These are phyloP conservation scores for Prinia subflava DNA, from an alignment of 2,113 vertebrate species.

Conservation along the genomic window DNA sequence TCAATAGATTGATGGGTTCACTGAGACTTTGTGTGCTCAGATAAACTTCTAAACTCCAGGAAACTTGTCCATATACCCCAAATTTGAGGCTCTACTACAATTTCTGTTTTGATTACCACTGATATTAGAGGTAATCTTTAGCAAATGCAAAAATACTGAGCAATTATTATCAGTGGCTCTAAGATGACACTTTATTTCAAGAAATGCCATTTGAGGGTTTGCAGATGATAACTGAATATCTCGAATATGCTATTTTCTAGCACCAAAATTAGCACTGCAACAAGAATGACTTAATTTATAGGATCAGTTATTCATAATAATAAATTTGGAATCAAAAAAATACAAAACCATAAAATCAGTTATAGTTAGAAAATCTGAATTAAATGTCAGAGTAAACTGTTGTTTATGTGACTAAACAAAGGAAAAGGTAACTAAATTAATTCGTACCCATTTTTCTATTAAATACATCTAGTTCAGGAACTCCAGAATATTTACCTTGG, in stretches of 20 bases:
- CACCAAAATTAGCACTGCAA: neutral
- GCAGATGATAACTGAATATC: neutral
- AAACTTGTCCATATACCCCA: neutral
- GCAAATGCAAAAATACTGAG: neutral
- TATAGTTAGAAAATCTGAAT: neutral
- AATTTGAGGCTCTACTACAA: neutral
- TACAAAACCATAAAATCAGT: neutral
- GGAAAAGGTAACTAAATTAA: neutral
- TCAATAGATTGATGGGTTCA: neutral
- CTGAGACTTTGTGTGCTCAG: neutral
- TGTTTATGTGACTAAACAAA: neutral
- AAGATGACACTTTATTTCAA: neutral
- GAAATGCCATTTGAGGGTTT: neutral
- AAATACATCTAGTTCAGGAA: neutral
- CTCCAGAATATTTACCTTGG: neutral
- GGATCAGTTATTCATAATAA: neutral
- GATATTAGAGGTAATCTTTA: neutral
- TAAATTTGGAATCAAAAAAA: neutral
- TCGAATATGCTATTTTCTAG: neutral
- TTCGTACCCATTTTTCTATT: neutral
- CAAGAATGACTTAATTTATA: neutral
- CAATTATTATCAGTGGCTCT: neutral
- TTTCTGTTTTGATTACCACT: neutral
- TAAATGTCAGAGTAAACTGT: neutral
- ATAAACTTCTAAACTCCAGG: neutral